Conservation (phyloP, 2,888 invertebrate species). For the Agonopterix arenella region DNA sequence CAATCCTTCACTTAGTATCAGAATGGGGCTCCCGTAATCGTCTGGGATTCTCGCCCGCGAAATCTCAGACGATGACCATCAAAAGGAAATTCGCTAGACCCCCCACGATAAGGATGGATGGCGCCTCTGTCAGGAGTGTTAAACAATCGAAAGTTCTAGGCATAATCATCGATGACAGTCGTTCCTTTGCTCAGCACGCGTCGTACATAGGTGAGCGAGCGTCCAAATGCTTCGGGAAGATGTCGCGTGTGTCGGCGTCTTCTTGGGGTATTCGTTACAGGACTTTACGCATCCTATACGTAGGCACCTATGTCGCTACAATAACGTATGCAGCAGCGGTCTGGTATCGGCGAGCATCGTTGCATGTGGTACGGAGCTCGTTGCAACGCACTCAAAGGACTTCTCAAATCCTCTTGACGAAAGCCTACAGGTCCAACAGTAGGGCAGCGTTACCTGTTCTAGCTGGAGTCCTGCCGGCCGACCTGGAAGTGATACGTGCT, state of each 20-base stretch:
- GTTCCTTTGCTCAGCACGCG: slow-evolving; percentile 9
- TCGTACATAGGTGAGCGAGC: slow-evolving; percentile 8
- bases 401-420: slow-evolving; percentile 16
- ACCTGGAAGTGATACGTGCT: slow-evolving; percentile 17
- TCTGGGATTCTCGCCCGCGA: slow-evolving; percentile 4
- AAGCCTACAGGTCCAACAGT: slow-evolving; percentile 23
- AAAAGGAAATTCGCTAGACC: slow-evolving; percentile 1
- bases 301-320: slow-evolving; percentile 14
- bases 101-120: not conserved
- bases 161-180: not conserved
- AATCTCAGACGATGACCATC: slow-evolving; percentile 1
- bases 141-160: not conserved
- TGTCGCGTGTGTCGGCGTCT: slow-evolving; percentile 17
- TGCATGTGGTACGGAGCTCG: slow-evolving; percentile 10
- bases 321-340: slow-evolving; percentile 14
- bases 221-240: slow-evolving; percentile 9
- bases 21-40: slow-evolving; percentile 1
- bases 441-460: slow-evolving; percentile 20
- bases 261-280: slow-evolving; percentile 14
- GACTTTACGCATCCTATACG: slow-evolving; percentile 10
- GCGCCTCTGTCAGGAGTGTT: not conserved
- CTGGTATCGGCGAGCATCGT: slow-evolving; percentile 9
- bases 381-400: slow-evolving; percentile 15
- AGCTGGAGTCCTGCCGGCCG: slow-evolving; percentile 22
- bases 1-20: not conserved